These are phyloP conservation scores for Cynopterus brachyotis DNA, from an alignment of 2,113 vertebrate species.

Conservation along the genomic window DNA sequence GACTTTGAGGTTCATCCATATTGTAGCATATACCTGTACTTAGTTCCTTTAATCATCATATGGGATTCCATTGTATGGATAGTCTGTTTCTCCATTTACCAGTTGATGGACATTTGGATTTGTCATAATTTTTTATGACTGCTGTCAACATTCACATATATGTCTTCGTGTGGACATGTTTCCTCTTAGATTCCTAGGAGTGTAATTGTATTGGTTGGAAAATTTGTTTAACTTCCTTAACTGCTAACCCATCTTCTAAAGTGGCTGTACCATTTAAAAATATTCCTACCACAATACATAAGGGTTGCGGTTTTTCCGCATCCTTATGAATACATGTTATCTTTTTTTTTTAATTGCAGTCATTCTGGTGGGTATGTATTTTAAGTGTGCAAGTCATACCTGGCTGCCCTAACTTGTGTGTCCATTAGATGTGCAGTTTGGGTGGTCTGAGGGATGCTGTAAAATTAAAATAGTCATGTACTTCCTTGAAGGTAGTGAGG, in stretches of 20 bases:
- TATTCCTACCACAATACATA: neutral
- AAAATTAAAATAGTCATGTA: neutral
- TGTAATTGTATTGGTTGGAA: neutral
- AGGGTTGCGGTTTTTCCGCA: neutral
- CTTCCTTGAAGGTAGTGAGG: neutral
- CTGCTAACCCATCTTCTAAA: neutral
- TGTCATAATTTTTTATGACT: neutral
- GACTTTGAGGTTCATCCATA: neutral
- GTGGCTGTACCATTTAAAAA: neutral
- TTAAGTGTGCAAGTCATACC: neutral
- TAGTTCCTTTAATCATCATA: neutral
- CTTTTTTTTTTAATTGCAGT: neutral
- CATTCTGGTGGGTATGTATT: neutral
- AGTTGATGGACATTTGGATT: neutral
- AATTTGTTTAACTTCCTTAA: constrained; percentile 9
- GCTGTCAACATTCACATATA: neutral
- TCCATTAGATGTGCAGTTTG: neutral
- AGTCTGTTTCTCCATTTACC: neutral
- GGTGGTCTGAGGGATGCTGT: neutral
- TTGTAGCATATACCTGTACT: neutral
- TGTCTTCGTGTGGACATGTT: neutral
- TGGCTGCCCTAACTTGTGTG: neutral
- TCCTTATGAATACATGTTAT: neutral
- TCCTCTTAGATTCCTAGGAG: neutral
- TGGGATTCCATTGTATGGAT: neutral